Evolutionary conservation across 2,113 vertebrate species (phyloP), one percentile per base, ranked within the genome.

Genomic region (Salvelinus namaycush): DNA sequence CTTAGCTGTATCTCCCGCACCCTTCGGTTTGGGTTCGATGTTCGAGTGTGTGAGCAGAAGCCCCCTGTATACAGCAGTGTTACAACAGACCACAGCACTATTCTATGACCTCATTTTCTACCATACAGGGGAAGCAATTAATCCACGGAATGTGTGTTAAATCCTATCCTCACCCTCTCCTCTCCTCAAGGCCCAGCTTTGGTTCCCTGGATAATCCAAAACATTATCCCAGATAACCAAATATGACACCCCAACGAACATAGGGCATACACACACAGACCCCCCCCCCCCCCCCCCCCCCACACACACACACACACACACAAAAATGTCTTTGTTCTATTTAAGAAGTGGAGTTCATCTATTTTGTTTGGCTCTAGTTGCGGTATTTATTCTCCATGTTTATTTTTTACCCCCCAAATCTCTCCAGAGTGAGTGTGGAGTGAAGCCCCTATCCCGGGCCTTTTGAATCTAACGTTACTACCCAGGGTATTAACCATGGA

Each of bases 381-480:
- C 70, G 80, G 80, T 86, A 84, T 91, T 90, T 90, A 89, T 88
- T 81, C 86, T 75, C 82, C 90, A 82, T 91, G 90, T 90, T 89
- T 92, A 44, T 92, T 90, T 92, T 90, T 86, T 81, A 77, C 74
- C 77, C 85, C 83, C 74, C 83, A 85, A 88, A 87, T 83, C 83
- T 78, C 79, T 14, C 74, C 84, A 86, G 86, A 81, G 83, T 70
- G 78, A 79, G 89, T 78, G 81, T 73, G 72, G 88, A 87, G 88
- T 80, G 86, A 87, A 87, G 86, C 85, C 51, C 51, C 51, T 54
- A 54, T 54, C 51, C 51, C 51, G 16, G 87, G 89, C 82, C 87
- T 89, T 91, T 91, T 92, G 90, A 92, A 90, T 87, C 20, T 2
- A n/a, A n/a, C 91, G 89, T 92, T 91, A 82, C 89, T 89, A 85